Percentiles rank a stretch among this genome's conserved stretches.
These are phyloP conservation scores for Maylandia zebra DNA, from an alignment of 2,113 vertebrate species.

Conservation along the genomic window DNA sequence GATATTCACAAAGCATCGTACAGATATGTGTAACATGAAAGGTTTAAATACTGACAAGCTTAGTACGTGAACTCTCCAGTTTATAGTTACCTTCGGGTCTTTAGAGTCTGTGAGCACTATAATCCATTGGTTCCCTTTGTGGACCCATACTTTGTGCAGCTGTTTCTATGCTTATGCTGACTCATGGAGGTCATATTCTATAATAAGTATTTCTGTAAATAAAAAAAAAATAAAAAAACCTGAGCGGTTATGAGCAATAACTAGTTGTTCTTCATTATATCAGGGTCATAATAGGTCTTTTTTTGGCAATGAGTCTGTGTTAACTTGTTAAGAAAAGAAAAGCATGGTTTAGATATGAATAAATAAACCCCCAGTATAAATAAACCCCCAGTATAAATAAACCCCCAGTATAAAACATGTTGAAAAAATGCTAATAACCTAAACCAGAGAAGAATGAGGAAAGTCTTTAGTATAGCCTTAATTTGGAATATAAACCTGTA, in stretches of 20 bases:
- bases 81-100: not conserved
- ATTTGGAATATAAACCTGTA: not conserved
- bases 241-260: not conserved
- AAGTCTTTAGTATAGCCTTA: not conserved
- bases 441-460: not conserved
- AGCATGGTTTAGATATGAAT: not conserved
- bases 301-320: not conserved
- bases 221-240: not conserved
- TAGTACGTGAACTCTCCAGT: not conserved
- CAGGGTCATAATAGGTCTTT: not conserved
- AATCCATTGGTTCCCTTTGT: not conserved
- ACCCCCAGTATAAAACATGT: not conserved
- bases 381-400: not conserved
- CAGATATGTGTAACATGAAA: not conserved
- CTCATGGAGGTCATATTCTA: not conserved
- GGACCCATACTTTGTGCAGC: not conserved
- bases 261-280: not conserved
- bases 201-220: not conserved
- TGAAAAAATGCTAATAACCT: not conserved
- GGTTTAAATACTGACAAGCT: not conserved
- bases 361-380: not conserved
- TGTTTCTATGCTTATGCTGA: not conserved
- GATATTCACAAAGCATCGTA: not conserved
- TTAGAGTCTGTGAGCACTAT: not conserved
- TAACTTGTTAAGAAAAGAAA: not conserved